Percentiles rank a stretch among this genome's conserved stretches.
phyloP scores from a whole-genome alignment of 2,113 vertebrate species.

The Sebastes fasciatus region DNA sequence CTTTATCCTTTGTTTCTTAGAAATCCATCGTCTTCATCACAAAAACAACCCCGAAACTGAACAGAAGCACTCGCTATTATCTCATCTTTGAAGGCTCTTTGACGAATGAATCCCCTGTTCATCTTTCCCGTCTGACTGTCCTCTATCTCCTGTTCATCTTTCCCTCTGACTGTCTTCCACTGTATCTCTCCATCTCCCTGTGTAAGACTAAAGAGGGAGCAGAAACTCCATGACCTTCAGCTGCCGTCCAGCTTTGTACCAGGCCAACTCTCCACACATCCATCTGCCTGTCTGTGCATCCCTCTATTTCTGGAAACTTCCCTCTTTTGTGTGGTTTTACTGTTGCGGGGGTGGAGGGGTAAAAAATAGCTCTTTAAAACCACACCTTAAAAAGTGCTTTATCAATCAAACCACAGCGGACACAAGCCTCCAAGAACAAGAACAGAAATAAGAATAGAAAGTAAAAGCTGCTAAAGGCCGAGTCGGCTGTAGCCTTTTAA shows the following conservation, averaged over 20 bases:
- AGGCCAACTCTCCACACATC: neutral
- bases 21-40: neutral
- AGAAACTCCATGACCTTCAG: slow-evolving; percentile 36
- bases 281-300: neutral
- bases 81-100: neutral
- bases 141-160: slow-evolving; percentile 7
- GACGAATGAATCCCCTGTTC: neutral
- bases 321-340: neutral
- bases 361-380: no score
- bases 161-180: neutral
- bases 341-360: no score
- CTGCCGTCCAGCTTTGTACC: neutral
- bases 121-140: slow-evolving; percentile 5
- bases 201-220: slow-evolving; percentile 29
- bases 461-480: neutral
- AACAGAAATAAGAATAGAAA: neutral
- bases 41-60: neutral
- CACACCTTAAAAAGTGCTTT: neutral
- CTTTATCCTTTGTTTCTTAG: neutral
- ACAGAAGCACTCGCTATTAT: neutral
- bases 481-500: no score
- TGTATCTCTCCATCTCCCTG: slow-evolving; percentile 16
- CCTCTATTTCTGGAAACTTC: neutral
- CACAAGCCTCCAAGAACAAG: neutral
- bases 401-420: neutral